phyloP scores from a whole-genome alignment of 2,113 vertebrate genomes.

The Prunella fulvescens region DNA sequence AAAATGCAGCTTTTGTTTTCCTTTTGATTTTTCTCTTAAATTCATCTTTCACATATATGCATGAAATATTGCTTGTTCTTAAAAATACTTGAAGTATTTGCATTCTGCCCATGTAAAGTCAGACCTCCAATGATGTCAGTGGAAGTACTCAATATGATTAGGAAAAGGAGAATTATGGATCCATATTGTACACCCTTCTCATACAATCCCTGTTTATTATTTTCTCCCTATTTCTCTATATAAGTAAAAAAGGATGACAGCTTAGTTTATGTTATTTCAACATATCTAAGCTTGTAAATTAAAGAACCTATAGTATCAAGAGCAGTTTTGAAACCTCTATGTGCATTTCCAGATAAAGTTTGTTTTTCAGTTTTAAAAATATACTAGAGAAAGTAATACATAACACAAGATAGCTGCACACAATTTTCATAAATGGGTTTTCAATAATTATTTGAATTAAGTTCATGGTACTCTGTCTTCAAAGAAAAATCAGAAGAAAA shows the following conservation, averaged over 20 bases:
- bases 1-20: neutral
- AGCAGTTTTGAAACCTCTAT: neutral
- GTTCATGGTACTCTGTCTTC: neutral
- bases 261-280: neutral
- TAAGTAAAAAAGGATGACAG: neutral
- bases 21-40: neutral
- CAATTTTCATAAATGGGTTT: neutral
- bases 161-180: neutral
- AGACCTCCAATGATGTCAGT: neutral
- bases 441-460: neutral
- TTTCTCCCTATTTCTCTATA: neutral
- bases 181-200: neutral
- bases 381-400: neutral
- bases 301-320: neutral
- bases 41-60: neutral
- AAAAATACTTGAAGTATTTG: neutral
- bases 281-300: neutral
- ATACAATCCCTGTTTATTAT: neutral
- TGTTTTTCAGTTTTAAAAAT: neutral
- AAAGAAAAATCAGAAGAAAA: neutral
- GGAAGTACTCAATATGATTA: neutral
- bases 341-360: neutral
- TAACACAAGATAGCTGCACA: neutral
- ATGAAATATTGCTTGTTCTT: neutral
- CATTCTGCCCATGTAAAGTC: neutral